These are phyloP conservation scores for Melospiza georgiana DNA, from an alignment of 2,113 vertebrate genomes.

Conservation along the genomic window DNA sequence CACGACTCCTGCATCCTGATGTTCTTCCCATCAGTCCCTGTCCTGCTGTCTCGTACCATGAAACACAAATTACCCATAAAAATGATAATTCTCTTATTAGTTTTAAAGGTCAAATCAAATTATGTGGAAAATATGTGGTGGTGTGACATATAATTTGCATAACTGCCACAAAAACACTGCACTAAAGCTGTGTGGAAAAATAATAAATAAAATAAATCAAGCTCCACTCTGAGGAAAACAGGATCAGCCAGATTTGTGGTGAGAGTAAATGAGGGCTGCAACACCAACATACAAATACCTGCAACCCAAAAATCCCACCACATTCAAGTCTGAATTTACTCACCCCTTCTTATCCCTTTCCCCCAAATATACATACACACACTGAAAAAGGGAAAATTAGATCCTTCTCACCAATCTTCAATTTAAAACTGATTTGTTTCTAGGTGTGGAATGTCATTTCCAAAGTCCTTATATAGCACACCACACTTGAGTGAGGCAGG, in stretches of 20 bases:
- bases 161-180: conserved; percentile 34
- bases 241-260: background rate
- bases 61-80: conserved; percentile 55
- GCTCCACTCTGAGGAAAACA: background rate
- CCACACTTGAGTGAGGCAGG: rapidly evolving
- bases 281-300: rapidly evolving
- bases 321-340: background rate
- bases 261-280: background rate
- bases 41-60: background rate
- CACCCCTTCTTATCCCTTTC: background rate
- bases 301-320: rapidly evolving
- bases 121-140: conserved; percentile 33
- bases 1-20: background rate
- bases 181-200: background rate
- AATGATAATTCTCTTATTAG: conserved; percentile 63
- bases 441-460: background rate
- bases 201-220: background rate
- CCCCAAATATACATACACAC: rapidly evolving
- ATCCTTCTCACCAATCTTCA: background rate
- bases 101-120: conserved; percentile 65
- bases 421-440: background rate
- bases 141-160: conserved; percentile 58
- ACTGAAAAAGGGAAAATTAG: background rate
- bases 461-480: background rate
- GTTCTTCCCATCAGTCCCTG: background rate